Evolutionary conservation across 92 coral and sea anemone species (phyloP), one percentile per base, ranked within the genome.

Genomic region (Micromussa lordhowensis): DNA sequence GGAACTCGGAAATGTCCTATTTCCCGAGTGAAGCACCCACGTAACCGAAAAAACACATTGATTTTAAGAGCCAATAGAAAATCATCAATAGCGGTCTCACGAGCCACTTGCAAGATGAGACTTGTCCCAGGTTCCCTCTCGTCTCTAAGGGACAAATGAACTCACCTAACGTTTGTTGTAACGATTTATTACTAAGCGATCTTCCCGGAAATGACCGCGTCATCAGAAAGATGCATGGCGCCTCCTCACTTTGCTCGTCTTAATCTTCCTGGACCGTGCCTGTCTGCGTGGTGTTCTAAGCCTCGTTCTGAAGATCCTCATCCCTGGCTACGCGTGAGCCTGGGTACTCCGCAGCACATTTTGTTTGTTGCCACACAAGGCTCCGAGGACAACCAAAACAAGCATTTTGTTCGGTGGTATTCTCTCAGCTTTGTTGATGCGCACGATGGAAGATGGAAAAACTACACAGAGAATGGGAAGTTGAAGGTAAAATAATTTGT

Each of bases 281-380:
- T 70, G 11, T 83, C 87, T 70, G 78, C 87, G 24, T 83, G 87
- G 87, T 83, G 87, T 53, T 49, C 78, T 22, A 51, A 53, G 79
- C 34, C 71, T 30, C 70, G 68, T 30, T 83, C 48, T 8, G 11
- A 29, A 21, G 70, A 83, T 57, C 58, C 32, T n/a, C 0, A 83
- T 3, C 87, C 87, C 16, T 83, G 79, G 87, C 68, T 83, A 1
- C 19, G 68, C 6, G 79, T 83, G 40, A 24, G 18, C 49, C 79
- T 83, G 22, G 51, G 66, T 40, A 32, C 16, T 1, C 14, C 40
- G 24, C 53, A 71, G 3, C 11, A 51, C 51, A 29, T 83, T 7
- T 77, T 70, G 44, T 83, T 83, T 55, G 87, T 83, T n/a, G 87
- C 87, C 32, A 83, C 87, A 3, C 87, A 83, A 68, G 64, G 87